phyloP scores from a whole-genome alignment of 2,888 invertebrate genomes.

The Himalopsyche japonica region DNA sequence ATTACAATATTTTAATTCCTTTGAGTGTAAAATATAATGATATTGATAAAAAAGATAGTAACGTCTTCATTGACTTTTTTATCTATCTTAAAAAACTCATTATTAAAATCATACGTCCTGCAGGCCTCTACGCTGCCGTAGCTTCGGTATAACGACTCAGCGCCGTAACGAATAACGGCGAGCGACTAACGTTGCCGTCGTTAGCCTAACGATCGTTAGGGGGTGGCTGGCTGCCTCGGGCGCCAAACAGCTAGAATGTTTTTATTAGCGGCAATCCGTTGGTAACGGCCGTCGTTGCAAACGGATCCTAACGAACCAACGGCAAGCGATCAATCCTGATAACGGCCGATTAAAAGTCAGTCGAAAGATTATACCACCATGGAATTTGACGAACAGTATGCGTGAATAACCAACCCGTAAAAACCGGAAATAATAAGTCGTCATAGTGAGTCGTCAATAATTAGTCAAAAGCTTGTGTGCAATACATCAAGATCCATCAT shows the following conservation, averaged over 20 bases:
- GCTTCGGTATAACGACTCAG: not conserved
- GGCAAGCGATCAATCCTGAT: not conserved
- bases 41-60: too few relatives aligned
- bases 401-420: not conserved
- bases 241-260: conserved; percentile 18
- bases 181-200: conserved; percentile 1
- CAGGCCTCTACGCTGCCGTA: not conserved
- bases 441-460: too few relatives aligned
- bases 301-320: not conserved
- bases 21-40: too few relatives aligned
- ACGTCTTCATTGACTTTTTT: too few relatives aligned
- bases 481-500: too few relatives aligned
- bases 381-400: not conserved
- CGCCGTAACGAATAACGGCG: conserved; percentile 1
- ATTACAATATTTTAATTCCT: too few relatives aligned
- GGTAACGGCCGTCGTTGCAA: not conserved
- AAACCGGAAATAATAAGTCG: too few relatives aligned
- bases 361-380: not conserved
- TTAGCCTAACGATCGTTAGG: not conserved
- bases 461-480: too few relatives aligned
- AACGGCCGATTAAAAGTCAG: not conserved
- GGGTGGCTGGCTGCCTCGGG: not conserved
- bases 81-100: not conserved
- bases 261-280: conserved; percentile 31
- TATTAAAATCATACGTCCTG: not conserved